Conservation (phyloP, 2,113 vertebrate genomes). For the Saguinus midas region DNA sequence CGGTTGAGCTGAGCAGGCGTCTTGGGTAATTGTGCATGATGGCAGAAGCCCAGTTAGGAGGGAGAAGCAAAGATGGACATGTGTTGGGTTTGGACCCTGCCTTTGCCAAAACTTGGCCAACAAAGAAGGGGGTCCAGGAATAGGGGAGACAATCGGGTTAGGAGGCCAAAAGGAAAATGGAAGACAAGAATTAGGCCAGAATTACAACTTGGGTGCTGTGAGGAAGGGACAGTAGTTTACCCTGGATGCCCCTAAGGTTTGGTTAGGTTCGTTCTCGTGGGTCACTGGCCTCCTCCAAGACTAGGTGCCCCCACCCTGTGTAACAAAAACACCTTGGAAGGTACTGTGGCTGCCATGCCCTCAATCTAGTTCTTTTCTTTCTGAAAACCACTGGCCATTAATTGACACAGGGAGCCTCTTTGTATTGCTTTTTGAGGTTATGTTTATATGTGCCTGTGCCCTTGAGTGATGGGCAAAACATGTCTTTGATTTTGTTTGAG, state of each 20-base stretch:
- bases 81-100: neutral
- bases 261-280: neutral
- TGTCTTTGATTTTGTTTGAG: slow-evolving; percentile 32
- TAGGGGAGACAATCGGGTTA: neutral
- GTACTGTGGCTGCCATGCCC: too few species aligned
- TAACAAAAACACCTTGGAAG: neutral
- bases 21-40: neutral
- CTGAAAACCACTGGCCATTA: neutral
- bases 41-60: neutral
- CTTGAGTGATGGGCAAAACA: neutral
- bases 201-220: neutral
- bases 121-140: neutral
- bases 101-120: neutral
- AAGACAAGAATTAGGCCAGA: neutral
- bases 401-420: neutral
- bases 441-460: neutral
- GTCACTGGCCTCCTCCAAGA: neutral
- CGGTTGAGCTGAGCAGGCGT: neutral
- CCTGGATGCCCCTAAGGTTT: neutral
- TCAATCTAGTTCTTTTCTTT: neutral
- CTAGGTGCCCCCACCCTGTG: accelerated
- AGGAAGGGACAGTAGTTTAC: neutral
- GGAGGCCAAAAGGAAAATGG: neutral
- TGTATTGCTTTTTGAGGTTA: neutral
- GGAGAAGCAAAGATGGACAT: neutral